phyloP scores from a whole-genome alignment of 2,113 vertebrate genomes.

The Acrocephalus kingi region DNA sequence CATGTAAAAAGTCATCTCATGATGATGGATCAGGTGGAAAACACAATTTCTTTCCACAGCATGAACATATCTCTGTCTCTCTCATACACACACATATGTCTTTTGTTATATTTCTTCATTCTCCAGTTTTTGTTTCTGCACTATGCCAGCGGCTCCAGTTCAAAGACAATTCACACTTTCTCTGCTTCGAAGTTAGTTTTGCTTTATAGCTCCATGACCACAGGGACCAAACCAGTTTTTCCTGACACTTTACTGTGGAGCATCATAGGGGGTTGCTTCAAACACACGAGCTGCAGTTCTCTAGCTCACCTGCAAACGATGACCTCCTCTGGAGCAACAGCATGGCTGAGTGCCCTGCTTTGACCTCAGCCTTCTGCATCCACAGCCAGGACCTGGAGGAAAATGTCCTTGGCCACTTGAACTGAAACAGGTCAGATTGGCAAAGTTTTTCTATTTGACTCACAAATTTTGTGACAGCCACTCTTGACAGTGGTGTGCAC shows the following conservation, averaged over 20 bases:
- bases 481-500: neutral
- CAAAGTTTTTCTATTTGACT: neutral
- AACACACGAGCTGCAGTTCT: neutral
- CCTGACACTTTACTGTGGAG: neutral
- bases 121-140: neutral
- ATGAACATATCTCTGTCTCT: neutral
- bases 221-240: neutral
- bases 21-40: neutral
- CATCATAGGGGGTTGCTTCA: neutral
- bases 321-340: neutral
- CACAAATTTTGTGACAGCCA: neutral
- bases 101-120: neutral
- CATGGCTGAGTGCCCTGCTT: accelerated
- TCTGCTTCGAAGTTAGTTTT: neutral
- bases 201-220: neutral
- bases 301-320: neutral
- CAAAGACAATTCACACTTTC: neutral
- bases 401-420: neutral
- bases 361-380: neutral
- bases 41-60: neutral
- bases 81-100: neutral
- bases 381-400: neutral
- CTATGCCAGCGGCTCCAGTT: neutral
- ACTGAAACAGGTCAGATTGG: neutral
- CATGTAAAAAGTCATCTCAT: neutral